Evolutionary conservation across 2,113 vertebrate genomes (phyloP).

Genomic region (Ailuropoda melanoleuca): DNA sequence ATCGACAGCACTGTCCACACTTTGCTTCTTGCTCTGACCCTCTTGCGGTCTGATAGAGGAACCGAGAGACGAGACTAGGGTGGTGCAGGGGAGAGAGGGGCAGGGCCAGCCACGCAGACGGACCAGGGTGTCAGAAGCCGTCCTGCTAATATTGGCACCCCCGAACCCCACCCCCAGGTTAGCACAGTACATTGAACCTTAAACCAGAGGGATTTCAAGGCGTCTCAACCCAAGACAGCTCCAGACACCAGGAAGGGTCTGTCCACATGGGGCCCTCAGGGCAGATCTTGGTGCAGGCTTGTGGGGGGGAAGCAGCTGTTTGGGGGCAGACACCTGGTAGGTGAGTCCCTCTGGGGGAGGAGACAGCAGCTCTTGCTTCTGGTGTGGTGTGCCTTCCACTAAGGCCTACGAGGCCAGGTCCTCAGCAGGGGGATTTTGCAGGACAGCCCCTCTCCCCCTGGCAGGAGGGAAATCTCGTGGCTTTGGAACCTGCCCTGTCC

Average conservation of each 20-base stretch:
- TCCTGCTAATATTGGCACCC: background rate
- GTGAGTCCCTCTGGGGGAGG: background rate
- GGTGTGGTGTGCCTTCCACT: no score
- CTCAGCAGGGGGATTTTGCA: background rate
- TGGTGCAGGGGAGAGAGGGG: no score
- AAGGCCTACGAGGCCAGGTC: rapidly evolving
- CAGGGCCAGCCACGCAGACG: no score
- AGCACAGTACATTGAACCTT: rapidly evolving
- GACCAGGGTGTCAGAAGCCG: background rate
- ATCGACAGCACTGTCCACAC: background rate
- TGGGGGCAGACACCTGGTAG: rapidly evolving
- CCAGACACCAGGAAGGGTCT: background rate
- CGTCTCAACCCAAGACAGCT: background rate
- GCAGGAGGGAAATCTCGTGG: background rate
- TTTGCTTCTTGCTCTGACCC: background rate
- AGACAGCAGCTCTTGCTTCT: background rate
- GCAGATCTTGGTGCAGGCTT: rapidly evolving
- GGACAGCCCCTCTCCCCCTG: background rate
- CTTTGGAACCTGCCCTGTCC: background rate
- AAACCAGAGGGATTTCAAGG: background rate
- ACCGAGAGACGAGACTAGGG: background rate
- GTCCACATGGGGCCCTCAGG: rapidly evolving
- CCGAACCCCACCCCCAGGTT: rapidly evolving
- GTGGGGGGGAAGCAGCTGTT: rapidly evolving
- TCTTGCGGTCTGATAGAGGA: background rate